A percentile compares a stretch with the other conserved stretches of the same genome.
Conservation (phyloP, 2,113 vertebrate species). For the Callaeas wilsoni region DNA sequence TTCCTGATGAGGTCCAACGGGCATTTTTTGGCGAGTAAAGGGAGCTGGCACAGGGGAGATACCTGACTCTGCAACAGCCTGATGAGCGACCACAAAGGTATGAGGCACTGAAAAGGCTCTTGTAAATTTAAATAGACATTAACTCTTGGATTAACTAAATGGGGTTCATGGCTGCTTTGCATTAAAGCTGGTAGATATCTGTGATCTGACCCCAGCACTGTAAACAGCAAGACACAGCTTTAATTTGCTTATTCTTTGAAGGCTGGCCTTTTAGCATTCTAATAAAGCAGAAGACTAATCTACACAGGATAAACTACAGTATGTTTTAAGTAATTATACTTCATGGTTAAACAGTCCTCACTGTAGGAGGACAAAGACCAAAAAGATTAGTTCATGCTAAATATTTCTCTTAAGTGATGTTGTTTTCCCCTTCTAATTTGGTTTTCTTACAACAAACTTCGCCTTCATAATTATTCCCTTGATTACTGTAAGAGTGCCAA, state of each 20-base stretch:
- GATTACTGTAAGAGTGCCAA: slow-evolving; percentile 45
- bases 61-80: background rate
- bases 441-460: slow-evolving; percentile 56
- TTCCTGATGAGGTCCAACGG: background rate
- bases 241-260: slow-evolving; percentile 53
- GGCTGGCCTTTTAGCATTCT: background rate
- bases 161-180: background rate
- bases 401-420: slow-evolving; percentile 32
- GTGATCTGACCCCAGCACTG: background rate
- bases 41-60: background rate
- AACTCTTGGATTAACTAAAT: background rate
- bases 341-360: slow-evolving; percentile 28
- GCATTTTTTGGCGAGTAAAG: background rate
- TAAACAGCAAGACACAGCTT: slow-evolving; percentile 24
- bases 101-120: background rate
- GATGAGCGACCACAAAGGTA: background rate
- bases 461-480: slow-evolving; percentile 48
- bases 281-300: slow-evolving; percentile 32
- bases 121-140: background rate
- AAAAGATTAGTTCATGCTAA: slow-evolving; percentile 44
- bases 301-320: background rate
- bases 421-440: slow-evolving; percentile 40
- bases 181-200: background rate
- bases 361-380: background rate
- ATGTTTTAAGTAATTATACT: slow-evolving; percentile 38